These are phyloP conservation scores for Hypotaenidia okinawae DNA, from an alignment of 2,797 vertebrate genomes.

Conservation along the genomic window DNA sequence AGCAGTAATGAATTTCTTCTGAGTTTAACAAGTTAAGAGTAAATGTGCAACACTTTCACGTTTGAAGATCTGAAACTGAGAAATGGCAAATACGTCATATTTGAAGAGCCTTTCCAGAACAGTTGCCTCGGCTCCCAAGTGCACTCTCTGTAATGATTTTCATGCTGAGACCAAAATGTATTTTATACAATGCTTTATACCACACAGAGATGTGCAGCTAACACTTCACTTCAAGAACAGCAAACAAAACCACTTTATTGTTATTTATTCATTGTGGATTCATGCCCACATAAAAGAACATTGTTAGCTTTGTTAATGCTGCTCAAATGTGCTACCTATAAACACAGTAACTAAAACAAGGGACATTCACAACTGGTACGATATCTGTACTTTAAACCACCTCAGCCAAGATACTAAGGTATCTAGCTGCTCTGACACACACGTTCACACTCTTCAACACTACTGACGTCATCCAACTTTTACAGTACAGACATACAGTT, in stretches of 20 bases:
- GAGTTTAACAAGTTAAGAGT: conserved; percentile 6
- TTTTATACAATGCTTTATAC: conserved; percentile 33
- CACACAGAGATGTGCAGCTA: conserved; percentile 47
- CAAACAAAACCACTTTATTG: conserved; percentile 54
- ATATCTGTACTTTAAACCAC: background rate
- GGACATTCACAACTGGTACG: background rate
- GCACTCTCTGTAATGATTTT: conserved; percentile 33
- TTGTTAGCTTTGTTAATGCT: conserved; percentile 21
- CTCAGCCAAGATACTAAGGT: background rate
- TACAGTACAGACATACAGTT: background rate
- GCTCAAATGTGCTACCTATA: background rate
- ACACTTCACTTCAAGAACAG: conserved; percentile 35
- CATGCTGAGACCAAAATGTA: conserved; percentile 55
- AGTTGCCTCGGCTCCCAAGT: conserved; percentile 57
- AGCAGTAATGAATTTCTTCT: conserved; percentile 1
- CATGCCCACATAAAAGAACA: conserved; percentile 51
- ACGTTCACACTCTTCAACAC: background rate
- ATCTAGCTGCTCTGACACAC: background rate
- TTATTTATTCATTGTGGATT: conserved; percentile 51
- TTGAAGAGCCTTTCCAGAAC: conserved; percentile 49
- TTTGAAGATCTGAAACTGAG: background rate
- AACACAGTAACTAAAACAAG: background rate
- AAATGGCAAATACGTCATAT: conserved; percentile 48
- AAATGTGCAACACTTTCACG: conserved; percentile 23
- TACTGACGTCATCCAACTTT: background rate